Evolutionary conservation across 2,113 vertebrate species (phyloP), one percentile per base, ranked within the genome.

Genomic region (Coracopsis vasa): DNA sequence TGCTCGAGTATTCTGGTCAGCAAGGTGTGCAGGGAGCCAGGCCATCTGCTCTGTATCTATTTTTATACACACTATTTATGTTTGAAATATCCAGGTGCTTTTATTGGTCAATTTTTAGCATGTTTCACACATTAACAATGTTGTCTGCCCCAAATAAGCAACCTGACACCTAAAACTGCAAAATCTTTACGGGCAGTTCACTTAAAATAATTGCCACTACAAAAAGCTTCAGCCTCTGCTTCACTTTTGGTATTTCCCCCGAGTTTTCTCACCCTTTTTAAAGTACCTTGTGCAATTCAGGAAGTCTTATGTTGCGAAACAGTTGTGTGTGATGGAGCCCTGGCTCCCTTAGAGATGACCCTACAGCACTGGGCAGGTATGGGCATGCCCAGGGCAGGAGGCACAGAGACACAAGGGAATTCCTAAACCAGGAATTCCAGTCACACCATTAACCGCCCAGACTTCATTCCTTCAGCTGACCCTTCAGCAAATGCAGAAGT

Each of bases 1-100:
- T 79, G 66, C 53, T 75, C 0, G 4, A 54, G 73, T 84, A 53
- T 94, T 94, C 86, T 80, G 94, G 95, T 95, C 96, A 95, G 92
- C 92, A 89, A 97, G 86, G 96, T 91, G 89, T 64, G 86, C 48
- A 23, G 71, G 86, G 86, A 92, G 92, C 58, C 50, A 86, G 92
- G 77, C 95, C 96, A 97, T 95, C 95, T 97, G 96, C 83, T 95
- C 88, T 37, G 54, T 18, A 45, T 61, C 94, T 97, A 96, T 96
- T 96, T 89, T 60, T 42, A 75, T 33, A 54, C 39, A 24, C 6
- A 2, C 80, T 94, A 62, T 94, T 95, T 80, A 67, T 31, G 80
- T 78, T 80, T 37, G 69, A 95, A 91, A 86, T 48, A 94, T 7
- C 91, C 94, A 95, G 94, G 94, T 92, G 72, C 86, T 90, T 90